Percentiles rank a stretch among this genome's conserved stretches.
These are phyloP conservation scores for Patella ulyssiponensis DNA, from an alignment of 2,888 invertebrate species.

Conservation along the genomic window DNA sequence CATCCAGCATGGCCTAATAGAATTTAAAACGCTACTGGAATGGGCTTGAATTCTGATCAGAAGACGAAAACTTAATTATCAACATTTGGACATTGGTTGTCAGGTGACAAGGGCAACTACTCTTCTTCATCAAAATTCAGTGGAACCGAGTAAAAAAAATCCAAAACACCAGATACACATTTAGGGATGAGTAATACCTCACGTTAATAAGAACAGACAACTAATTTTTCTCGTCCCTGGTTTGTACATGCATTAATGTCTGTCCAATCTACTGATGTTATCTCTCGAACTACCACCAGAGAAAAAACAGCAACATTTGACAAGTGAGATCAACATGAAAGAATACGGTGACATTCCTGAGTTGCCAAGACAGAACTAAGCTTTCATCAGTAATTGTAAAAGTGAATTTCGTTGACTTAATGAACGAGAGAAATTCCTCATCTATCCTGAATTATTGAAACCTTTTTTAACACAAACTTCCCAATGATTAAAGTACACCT, in stretches of 20 bases:
- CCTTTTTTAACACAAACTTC: too few species aligned
- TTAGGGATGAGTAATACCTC: conserved; percentile 11
- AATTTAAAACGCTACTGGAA: conserved; percentile 3
- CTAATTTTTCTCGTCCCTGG: conserved; percentile 6
- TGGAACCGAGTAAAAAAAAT: not conserved
- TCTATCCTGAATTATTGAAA: too few species aligned
- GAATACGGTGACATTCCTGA: too few species aligned
- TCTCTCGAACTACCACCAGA: not conserved
- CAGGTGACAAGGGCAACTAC: conserved; percentile 2
- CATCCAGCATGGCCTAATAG: conserved; percentile 3
- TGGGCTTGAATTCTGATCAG: conserved; percentile 6
- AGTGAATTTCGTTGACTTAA: too few species aligned
- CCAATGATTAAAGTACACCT: too few species aligned
- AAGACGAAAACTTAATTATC: conserved; percentile 7
- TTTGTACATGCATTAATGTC: conserved; percentile 9
- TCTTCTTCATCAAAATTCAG: not conserved
- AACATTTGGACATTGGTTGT: conserved; percentile 1
- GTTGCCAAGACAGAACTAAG: too few species aligned
- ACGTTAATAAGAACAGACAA: conserved; percentile 3
- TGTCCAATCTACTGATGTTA: not conserved
- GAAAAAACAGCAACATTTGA: too few species aligned
- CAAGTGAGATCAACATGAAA: too few species aligned
- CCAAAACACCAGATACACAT: conserved; percentile 4
- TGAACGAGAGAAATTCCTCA: too few species aligned
- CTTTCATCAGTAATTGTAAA: too few species aligned